Evolutionary conservation across 2,888 invertebrate species (phyloP), one percentile per base, ranked within the genome.

Genomic region (Drosophila flavopinicola): DNA sequence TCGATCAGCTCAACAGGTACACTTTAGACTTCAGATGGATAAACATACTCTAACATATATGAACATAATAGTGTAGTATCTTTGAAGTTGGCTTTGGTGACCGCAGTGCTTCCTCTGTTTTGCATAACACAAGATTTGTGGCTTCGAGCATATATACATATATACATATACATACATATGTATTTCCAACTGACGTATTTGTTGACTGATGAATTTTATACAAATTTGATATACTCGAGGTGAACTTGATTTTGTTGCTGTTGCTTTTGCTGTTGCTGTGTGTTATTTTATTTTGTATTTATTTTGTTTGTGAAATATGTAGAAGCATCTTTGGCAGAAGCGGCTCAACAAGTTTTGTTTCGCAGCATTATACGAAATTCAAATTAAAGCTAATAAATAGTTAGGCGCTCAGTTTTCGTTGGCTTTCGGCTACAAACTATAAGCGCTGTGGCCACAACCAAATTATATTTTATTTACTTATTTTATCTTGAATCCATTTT

Each of bases 321-420:
- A 80, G 80, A 80, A 80, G 80, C 78, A 85, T 85, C 85, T 82
- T 82, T 80, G 63, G 63, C 73, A 73, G 77, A 76, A 76, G 79
- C 69, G 58, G 69, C 73, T 61, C 59, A 67, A 85, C 79, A 41
- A 80, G 79, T 80, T 79, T 79, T 69, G 75, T 69, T 69, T 72
- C 75, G 60, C 75, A 74, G 41, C 59, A 65, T 75, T 68, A 74
- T 78, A 77, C 76, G 65, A 85, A 85, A 85, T 86, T 86, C 77
- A 86, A 86, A 85, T 85, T 84, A 82, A 86, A 86, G 82, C 87
- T 85, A 86, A 85, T 84, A 84, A 86, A 84, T 84, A 82, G 75
- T 82, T 85, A 69, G 78, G 78, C 75, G 75, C 52, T 57, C 38
- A 32, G 58, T 54, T 54, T 57, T 41, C 33, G n/a, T n/a, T 51